A percentile compares a stretch with the other conserved stretches of the same genome.
Evolutionary conservation across 2,888 invertebrate species (phyloP).

Genomic region (Thalpophila matura): DNA sequence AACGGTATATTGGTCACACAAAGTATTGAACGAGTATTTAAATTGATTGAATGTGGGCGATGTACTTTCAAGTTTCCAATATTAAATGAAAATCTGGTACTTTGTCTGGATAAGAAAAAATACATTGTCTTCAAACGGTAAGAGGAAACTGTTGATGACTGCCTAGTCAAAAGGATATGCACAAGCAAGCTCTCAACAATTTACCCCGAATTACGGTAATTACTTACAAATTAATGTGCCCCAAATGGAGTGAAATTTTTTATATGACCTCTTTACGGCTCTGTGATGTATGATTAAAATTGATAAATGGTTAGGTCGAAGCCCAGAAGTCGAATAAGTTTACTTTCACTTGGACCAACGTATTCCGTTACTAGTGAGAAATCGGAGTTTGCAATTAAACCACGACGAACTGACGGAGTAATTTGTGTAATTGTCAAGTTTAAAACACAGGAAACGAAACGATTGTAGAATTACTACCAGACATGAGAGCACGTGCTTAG

Average conservation of each 20-base stretch:
- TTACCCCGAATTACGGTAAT: neutral
- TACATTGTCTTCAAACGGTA: neutral
- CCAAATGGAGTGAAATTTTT: conserved; percentile 22
- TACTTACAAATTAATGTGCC: neutral
- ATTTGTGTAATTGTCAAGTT: conserved; percentile 67
- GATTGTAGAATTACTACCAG: conserved; percentile 56
- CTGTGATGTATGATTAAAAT: conserved; percentile 51
- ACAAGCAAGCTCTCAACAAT: neutral
- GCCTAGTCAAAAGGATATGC: neutral
- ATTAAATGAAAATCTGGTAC: conserved; percentile 17
- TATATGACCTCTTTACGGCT: conserved; percentile 19
- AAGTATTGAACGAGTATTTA: conserved; percentile 48
- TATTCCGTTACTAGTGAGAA: conserved; percentile 72
- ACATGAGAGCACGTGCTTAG: conserved; percentile 54
- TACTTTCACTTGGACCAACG: conserved; percentile 60
- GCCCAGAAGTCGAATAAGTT: conserved; percentile 57
- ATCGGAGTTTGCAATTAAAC: conserved; percentile 71
- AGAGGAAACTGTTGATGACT: conserved; percentile 1
- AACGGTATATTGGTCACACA: conserved; percentile 61
- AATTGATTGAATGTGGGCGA: conserved; percentile 57
- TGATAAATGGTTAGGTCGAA: conserved; percentile 38
- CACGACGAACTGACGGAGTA: conserved; percentile 61
- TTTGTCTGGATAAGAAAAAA: neutral
- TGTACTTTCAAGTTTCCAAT: conserved; percentile 42
- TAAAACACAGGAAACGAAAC: conserved; percentile 69